Evolutionary conservation across 2,113 vertebrate species (phyloP).

Genomic region (Oryctolagus cuniculus): DNA sequence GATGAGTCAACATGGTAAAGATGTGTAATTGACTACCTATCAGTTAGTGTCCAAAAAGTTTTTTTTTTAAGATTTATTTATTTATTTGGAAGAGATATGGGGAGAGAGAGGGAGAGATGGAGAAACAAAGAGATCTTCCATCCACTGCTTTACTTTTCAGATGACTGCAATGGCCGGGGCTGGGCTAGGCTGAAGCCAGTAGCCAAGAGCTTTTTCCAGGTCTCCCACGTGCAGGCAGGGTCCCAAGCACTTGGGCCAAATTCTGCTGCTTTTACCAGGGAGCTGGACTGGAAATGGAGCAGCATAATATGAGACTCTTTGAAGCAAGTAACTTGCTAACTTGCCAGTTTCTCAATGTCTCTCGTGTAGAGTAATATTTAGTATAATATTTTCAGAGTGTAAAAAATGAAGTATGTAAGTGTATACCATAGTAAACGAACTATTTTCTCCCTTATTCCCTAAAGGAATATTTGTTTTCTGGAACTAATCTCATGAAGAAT

Average conservation of each 20-base stretch:
- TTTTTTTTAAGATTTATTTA: too few relatives aligned
- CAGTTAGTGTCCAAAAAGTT: not conserved
- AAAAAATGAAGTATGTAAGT: not conserved
- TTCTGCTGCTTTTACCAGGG: too few relatives aligned
- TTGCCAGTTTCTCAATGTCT: not conserved
- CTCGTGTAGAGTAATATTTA: not conserved
- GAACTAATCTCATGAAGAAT: not conserved
- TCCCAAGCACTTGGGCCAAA: too few relatives aligned
- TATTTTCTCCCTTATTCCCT: not conserved
- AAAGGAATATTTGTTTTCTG: constrained; percentile 6
- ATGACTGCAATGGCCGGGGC: too few relatives aligned
- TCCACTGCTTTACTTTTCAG: too few relatives aligned
- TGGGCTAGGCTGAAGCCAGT: too few relatives aligned
- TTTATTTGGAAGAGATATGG: too few relatives aligned
- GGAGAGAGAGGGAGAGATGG: too few relatives aligned
- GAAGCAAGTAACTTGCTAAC: not conserved
- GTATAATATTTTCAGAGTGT: not conserved
- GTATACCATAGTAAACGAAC: not conserved
- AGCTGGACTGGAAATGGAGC: too few relatives aligned
- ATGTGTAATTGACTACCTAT: not conserved
- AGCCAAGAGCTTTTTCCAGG: too few relatives aligned
- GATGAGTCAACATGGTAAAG: not conserved
- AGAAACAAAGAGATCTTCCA: too few relatives aligned
- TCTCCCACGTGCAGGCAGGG: too few relatives aligned
- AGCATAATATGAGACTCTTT: not conserved